Conservation (phyloP, 2,888 invertebrate species). For the Lasioglossum vierecki region DNA sequence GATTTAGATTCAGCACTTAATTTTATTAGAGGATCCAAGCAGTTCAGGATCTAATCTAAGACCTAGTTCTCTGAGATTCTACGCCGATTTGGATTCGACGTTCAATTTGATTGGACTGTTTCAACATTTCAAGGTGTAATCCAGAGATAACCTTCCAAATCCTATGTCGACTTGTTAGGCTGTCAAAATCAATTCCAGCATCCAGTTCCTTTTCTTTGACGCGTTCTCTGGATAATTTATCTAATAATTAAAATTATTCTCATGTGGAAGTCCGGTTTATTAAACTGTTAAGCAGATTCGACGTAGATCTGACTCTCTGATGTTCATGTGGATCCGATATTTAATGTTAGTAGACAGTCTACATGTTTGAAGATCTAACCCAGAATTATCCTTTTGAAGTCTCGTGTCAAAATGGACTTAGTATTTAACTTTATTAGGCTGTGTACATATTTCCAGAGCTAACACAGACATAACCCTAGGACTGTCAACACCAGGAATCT, state of each 20-base stretch:
- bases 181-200: background rate
- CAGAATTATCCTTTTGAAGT: background rate
- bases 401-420: background rate
- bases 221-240: too few relatives aligned
- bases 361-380: background rate
- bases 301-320: background rate
- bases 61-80: background rate
- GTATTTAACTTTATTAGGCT: background rate
- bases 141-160: background rate
- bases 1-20: background rate
- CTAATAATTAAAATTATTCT: too few relatives aligned
- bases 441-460: background rate
- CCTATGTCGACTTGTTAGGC: background rate
- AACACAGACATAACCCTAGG: background rate
- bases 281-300: background rate
- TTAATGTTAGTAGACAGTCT: background rate
- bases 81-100: background rate
- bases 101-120: background rate
- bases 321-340: background rate
- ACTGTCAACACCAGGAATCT: background rate
- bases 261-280: too few relatives aligned
- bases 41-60: background rate
- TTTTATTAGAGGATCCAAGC: background rate
- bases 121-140: background rate
- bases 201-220: background rate